These are phyloP conservation scores for Lypha dubia DNA, from an alignment of 2,888 invertebrate genomes.

Conservation along the genomic window DNA sequence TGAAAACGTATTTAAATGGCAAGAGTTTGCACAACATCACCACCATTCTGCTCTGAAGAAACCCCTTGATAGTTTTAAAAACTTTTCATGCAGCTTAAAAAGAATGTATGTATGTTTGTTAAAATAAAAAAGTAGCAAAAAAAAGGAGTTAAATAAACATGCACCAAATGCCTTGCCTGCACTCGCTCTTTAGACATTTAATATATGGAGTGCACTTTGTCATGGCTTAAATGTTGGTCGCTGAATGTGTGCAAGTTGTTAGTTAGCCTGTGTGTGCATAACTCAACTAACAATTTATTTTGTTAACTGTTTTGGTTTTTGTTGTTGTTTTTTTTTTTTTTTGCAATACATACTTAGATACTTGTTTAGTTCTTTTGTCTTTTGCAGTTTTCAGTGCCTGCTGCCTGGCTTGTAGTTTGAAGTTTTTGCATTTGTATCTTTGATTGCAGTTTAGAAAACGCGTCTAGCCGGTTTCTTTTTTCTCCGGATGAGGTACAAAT, in stretches of 20 bases:
- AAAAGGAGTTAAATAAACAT: slow-evolving; percentile 10
- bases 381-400: slow-evolving; percentile 32
- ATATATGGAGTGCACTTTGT: slow-evolving; percentile 64
- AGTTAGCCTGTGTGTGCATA: slow-evolving; percentile 19
- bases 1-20: slow-evolving; percentile 10
- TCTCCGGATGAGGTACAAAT: neutral
- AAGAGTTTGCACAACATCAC: slow-evolving; percentile 10
- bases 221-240: slow-evolving; percentile 50
- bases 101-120: too few species aligned
- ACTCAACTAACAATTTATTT: slow-evolving; percentile 40
- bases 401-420: slow-evolving; percentile 40
- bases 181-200: slow-evolving; percentile 51
- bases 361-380: slow-evolving; percentile 54
- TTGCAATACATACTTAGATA: slow-evolving; percentile 38
- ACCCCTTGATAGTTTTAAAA: slow-evolving; percentile 25
- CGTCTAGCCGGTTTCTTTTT: slow-evolving; percentile 66
- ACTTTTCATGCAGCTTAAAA: slow-evolving; percentile 21
- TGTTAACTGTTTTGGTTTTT: slow-evolving; percentile 55
- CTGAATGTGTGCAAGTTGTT: neutral
- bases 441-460: slow-evolving; percentile 71
- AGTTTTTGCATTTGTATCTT: slow-evolving; percentile 45
- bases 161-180: slow-evolving; percentile 55
- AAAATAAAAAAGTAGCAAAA: slow-evolving; percentile 10
- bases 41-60: neutral
- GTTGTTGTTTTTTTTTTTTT: neutral